Base-by-base conservation (phyloP, 2,888 invertebrate species). In the Maniola hyperantus region DNA sequence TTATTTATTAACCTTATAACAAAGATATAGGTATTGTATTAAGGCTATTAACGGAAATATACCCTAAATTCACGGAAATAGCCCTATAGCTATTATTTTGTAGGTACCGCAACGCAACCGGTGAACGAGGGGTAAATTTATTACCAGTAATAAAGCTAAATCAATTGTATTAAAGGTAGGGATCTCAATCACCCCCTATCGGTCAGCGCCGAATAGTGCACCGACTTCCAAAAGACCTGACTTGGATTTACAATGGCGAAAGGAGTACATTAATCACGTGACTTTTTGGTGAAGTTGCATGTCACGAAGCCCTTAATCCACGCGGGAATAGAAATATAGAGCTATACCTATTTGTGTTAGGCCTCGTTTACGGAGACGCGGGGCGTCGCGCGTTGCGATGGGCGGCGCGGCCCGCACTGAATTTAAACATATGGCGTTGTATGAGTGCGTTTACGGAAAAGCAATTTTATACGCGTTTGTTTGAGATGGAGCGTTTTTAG, bases 81-180 rank as follows among this genome's bases (percentile, higher is more conserved):
- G 1, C 1, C 26, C 2, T 26, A 26, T 26, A 26, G 26, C 26
- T 26, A 2, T 26, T 26, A 26, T 26, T 26, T 2, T 4, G 26
- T 26, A 39, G 2, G 39, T 39, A 39, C 39, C 67, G 42, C 48
- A 64, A 57, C 68, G 54, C 51, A 55, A 65, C 48, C 64, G 67
- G 62, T 65, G 46, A 70, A 59, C 62, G 66, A 76, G 76, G 79
- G 82, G 79, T 76, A 79, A 82, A 88, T 89, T 87, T 88, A 89
- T 88, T 83, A 79, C 79, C 65, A 76, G 82, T 83, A 83, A 88
- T 89, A 89, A 88, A 88, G 79, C 84, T 85, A 84, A 88, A 87
- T 88, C 88, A 88, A 89, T 88, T 83, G 83, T 71, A 79, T 79
- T 77, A 79, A 76, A 76, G 77, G 77, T 79, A 80, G 83, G 81